Evolutionary conservation across 2,888 invertebrate species (phyloP), one percentile per base, ranked within the genome.

Genomic region (Drosophila testacea): DNA sequence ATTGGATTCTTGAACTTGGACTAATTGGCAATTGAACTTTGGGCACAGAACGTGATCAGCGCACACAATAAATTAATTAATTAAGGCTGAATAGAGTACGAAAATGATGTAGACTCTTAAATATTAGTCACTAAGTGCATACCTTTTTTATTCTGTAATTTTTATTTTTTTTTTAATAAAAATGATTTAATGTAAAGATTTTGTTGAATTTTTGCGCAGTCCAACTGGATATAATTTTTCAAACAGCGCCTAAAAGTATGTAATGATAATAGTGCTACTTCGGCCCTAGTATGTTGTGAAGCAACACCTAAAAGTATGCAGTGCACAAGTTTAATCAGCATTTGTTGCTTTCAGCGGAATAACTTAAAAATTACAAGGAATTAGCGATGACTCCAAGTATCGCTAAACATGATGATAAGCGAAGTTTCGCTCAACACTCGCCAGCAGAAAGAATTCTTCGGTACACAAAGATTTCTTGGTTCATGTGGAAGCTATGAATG

Each of bases 1-100:
- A 87, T 91, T 84, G 91, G 85, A 52, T 91, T 91, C 73, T 76
- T 91, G 63, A 91, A 91, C 81, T 78, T 91, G 87, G 91, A 91
- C 80, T 91, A 78, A 88, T 66, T 65, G 73, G 68, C 57, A 59
- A 57, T 73, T 66, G 72, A 65, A 65, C 61, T 52, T 52, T 34
- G 28, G 48, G 28, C 50, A 11, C 34, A 11, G 64, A 39, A 69
- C 60, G 59, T 73, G 73, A 59, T 39, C 42, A 36, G 34, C n/a
- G 46, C 32, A 54, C 3, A 32, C n/a, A 69, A 65, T 46, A 62
- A 64, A 73, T 77, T 9, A 69, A 73, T 77, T 73, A 76, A 77
- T 76, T 69, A 76, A 77, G 73, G 57, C 73, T 76, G 77, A 76
- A 61, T 54, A 60, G 39, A 41, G 16, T 39, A 44, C 51, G 27